Evolutionary conservation across 2,888 invertebrate species (phyloP).

Genomic region (Calameuta pallipes): DNA sequence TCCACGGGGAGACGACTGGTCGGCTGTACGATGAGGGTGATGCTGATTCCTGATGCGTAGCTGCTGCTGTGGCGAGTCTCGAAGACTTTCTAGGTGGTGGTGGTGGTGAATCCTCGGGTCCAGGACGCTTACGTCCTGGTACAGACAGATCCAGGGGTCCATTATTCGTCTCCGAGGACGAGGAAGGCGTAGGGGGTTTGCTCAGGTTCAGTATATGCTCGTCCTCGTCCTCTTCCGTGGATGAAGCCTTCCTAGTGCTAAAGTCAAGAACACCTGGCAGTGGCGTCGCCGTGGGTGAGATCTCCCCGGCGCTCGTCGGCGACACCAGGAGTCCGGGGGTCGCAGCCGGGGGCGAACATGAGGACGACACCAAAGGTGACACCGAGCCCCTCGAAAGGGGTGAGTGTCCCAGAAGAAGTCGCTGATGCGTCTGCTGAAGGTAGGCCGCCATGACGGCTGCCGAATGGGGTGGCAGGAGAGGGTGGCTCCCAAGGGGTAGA

Average conservation of each 20-base stretch:
- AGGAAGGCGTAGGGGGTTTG: conserved; percentile 73
- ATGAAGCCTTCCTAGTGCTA: conserved; percentile 76
- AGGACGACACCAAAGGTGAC: conserved; percentile 79
- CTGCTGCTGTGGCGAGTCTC: conserved; percentile 61
- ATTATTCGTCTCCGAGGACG: conserved; percentile 69
- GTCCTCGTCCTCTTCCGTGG: conserved; percentile 70
- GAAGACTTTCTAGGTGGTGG: conserved; percentile 74
- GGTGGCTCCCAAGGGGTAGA: conserved; percentile 75
- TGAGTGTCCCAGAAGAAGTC: conserved; percentile 76
- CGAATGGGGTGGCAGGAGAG: conserved; percentile 80
- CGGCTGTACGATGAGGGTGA: conserved; percentile 73
- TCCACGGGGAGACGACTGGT: conserved; percentile 80
- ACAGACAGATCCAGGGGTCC: conserved; percentile 86
- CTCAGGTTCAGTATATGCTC: conserved; percentile 79
- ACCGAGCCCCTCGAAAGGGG: conserved; percentile 70
- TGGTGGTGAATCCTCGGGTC: conserved; percentile 74
- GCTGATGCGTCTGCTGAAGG: conserved; percentile 79
- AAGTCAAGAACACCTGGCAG: conserved; percentile 79
- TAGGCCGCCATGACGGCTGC: conserved; percentile 84
- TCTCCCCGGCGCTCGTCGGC: conserved; percentile 69
- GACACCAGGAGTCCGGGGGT: conserved; percentile 70
- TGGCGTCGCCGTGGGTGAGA: conserved; percentile 60
- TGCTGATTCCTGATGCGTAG: conserved; percentile 50
- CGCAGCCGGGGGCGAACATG: conserved; percentile 73
- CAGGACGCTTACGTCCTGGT: conserved; percentile 78